Evolutionary conservation across 2,113 vertebrate species (phyloP).

Genomic region (Jacana jacana): DNA sequence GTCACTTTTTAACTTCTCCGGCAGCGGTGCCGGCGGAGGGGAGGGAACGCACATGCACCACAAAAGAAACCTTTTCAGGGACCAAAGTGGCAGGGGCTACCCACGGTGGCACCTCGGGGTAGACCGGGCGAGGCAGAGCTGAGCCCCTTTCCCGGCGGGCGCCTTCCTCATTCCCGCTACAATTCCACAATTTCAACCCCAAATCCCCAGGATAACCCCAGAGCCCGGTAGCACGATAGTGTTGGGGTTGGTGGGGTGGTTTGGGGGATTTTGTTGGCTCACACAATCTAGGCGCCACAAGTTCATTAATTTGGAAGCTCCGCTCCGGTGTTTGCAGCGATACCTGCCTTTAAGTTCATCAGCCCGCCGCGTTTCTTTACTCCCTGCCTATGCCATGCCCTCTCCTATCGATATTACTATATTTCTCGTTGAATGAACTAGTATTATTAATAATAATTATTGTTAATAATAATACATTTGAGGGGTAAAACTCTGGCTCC

Average conservation of each 20-base stretch:
- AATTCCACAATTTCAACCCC: background rate
- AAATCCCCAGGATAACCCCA: background rate
- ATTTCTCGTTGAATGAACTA: background rate
- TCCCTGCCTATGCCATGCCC: background rate
- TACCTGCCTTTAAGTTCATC: background rate
- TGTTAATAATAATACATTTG: background rate
- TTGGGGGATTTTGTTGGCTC: background rate
- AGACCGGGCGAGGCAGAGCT: background rate
- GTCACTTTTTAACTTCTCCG: background rate
- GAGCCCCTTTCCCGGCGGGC: background rate
- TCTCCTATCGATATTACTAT: background rate
- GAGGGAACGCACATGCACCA: background rate
- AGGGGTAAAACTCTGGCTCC: background rate
- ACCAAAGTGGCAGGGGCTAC: background rate
- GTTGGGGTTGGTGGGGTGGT: background rate
- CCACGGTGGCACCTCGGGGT: background rate
- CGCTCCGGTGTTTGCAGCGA: background rate
- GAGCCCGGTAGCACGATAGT: background rate
- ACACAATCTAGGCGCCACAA: background rate
- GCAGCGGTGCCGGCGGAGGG: conserved; percentile 4
- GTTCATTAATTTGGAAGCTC: background rate
- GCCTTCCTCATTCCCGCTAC: background rate
- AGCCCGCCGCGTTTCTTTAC: background rate
- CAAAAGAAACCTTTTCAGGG: conserved; percentile 56
- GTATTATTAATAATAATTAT: background rate